Evolutionary conservation across 2,888 invertebrate genomes (phyloP).

Genomic region (Frankliniella fusca): DNA sequence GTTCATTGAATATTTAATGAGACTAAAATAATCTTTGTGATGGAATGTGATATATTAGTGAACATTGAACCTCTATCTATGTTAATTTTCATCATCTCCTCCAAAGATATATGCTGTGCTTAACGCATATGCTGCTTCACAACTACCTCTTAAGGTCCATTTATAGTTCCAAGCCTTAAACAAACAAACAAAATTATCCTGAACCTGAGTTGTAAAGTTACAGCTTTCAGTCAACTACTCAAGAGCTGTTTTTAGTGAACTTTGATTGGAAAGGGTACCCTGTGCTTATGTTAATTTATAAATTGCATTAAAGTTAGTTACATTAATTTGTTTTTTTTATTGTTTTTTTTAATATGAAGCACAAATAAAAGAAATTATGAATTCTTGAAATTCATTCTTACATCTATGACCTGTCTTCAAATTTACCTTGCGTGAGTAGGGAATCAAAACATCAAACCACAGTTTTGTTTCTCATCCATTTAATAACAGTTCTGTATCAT

Average conservation of each 20-base stretch:
- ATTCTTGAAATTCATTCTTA: background rate
- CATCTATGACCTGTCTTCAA: background rate
- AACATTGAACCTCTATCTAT: slow-evolving; percentile 22
- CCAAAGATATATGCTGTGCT: slow-evolving; percentile 14
- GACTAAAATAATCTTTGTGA: slow-evolving; percentile 23
- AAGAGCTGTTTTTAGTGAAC: background rate
- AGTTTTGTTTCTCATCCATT: background rate
- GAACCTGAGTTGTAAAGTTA: background rate
- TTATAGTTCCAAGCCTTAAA: slow-evolving; percentile 17
- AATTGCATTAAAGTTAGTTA: slow-evolving; percentile 17
- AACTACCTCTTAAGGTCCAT: slow-evolving; percentile 2
- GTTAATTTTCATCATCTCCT: slow-evolving; percentile 23
- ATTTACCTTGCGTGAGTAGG: background rate
- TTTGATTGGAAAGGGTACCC: slow-evolving; percentile 4
- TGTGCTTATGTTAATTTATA: slow-evolving; percentile 25
- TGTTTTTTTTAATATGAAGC: slow-evolving; percentile 23
- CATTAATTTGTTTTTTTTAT: slow-evolving; percentile 25
- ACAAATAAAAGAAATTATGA: slow-evolving; percentile 9
- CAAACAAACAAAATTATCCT: background rate
- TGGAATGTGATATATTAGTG: slow-evolving; percentile 25
- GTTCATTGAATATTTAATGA: background rate
- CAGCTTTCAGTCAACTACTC: background rate
- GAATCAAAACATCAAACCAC: background rate
- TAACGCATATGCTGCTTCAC: background rate
- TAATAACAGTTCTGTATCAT: background rate